phyloP scores from a whole-genome alignment of 64 coral and sea anemone species.

The Astreopora myriophthalma region DNA sequence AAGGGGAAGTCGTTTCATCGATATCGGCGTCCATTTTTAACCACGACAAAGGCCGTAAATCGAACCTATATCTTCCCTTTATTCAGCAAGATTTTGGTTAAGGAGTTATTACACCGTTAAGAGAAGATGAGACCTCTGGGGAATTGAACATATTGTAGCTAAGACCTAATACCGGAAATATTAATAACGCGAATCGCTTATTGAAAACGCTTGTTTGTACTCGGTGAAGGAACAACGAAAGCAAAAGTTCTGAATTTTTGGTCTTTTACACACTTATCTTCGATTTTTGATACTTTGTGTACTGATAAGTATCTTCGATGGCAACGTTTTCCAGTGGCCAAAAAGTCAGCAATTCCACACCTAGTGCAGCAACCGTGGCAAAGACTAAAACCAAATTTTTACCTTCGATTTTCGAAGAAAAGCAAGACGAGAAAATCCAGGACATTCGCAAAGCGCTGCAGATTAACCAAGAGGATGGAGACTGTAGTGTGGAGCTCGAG shows the following conservation, averaged over 20 bases:
- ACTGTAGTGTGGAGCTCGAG: neutral
- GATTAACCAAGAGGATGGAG: neutral
- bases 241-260: neutral
- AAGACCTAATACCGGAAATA: neutral
- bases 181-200: neutral
- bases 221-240: neutral
- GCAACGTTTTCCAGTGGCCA: conserved; percentile 1
- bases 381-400: neutral
- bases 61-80: neutral
- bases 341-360: neutral
- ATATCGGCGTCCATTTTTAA: neutral
- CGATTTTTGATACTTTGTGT: no score
- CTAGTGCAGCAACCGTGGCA: neutral
- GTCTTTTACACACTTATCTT: neutral
- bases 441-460: conserved; percentile 9
- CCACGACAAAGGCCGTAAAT: neutral
- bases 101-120: no score
- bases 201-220: neutral
- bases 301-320: neutral
- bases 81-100: neutral
- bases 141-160: neutral
- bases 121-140: neutral
- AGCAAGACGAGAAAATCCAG: conserved; percentile 26
- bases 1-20: neutral
- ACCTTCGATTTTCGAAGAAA: conserved; percentile 37